phyloP scores from a whole-genome alignment of 2,797 vertebrate genomes.

The Hoplostethus atlanticus region DNA sequence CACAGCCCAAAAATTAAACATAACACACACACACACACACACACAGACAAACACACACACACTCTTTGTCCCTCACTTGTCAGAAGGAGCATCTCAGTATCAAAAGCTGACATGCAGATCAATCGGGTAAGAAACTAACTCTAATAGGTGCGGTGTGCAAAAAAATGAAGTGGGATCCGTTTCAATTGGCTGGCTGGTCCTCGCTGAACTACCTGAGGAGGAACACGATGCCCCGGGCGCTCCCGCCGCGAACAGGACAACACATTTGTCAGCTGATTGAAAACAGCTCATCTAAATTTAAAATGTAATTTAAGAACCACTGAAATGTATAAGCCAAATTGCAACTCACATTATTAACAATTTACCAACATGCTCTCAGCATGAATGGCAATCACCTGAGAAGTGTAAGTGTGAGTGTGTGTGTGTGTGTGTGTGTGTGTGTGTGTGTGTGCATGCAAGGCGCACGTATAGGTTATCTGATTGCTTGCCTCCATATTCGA shows the following conservation, averaged over 20 bases:
- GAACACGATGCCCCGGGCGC: conserved; percentile 39
- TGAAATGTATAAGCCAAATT: conserved; percentile 79
- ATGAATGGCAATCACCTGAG: conserved; percentile 59
- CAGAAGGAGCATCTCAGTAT: conserved; percentile 35
- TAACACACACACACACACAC: conserved; percentile 11
- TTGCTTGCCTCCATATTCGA: conserved; percentile 20
- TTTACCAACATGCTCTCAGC: conserved; percentile 72
- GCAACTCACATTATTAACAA: conserved; percentile 77
- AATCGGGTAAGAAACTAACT: neutral
- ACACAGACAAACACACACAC: neutral
- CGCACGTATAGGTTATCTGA: conserved; percentile 24
- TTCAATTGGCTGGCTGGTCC: conserved; percentile 53
- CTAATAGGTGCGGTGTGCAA: conserved; percentile 12
- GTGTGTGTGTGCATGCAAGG: conserved; percentile 5
- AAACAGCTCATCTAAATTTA: conserved; percentile 84
- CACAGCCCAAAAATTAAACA: conserved; percentile 47
- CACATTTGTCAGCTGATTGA: conserved; percentile 78
- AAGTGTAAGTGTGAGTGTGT: conserved; percentile 21
- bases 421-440: conserved; percentile 10
- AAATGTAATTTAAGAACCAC: conserved; percentile 86
- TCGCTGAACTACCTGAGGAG: conserved; percentile 31
- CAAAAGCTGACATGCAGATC: conserved; percentile 12
- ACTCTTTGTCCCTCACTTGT: neutral
- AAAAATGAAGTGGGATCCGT: conserved; percentile 29
- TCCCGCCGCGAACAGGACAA: conserved; percentile 66